Base-by-base conservation (phyloP, 1,140 invertebrate genomes). In the Drosophila quadrilineata region DNA sequence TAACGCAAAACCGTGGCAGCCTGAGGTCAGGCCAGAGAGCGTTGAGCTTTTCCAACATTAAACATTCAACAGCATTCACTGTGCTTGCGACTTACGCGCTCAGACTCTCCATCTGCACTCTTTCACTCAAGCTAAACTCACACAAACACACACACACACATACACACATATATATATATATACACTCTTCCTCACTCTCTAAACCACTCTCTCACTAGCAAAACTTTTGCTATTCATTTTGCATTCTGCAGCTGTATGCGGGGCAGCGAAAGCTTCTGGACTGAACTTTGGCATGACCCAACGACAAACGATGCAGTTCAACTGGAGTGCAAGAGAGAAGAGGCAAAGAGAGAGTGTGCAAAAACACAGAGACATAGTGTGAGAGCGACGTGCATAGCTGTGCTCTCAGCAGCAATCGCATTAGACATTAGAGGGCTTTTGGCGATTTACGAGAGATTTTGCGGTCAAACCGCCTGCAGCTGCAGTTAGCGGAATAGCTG, bases 41-140 rank as follows among this genome's bases (percentile, higher is more conserved):
- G 50, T 33, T 36, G 52, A 29, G 60, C 46, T 66, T 67, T 57
- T n/a, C n/a, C 41, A 57, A 41, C 64, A 69, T 72, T 69, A 65
- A 69, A 48, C 40, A 72, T 70, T 77, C 33, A 73, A 33, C 75
- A 67, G 14, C 63, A 65, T 65, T 60, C 65, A 62, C 54, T 65
- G 6, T 10, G 35, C 28, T 24, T 9, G 16, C 40, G 3, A 22
- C 4, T 52, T 26, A 9, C 5, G 31, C 14, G 6, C 31, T 9
- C 21, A 6, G 5, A 17, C 4, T 12, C 33, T 12, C 9, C 2
- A 4, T 6, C 26, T n/a, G 6, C 19, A 4, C 40, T 10, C 45
- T 2, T 17, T n/a, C 3, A 6, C 3, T 6, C 12, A n/a, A n/a
- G n/a, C n/a, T n/a, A n/a, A n/a, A n/a, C n/a, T n/a, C n/a, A n/a